Conservation (phyloP, 2,888 invertebrate genomes). For the Tipula unca region DNA sequence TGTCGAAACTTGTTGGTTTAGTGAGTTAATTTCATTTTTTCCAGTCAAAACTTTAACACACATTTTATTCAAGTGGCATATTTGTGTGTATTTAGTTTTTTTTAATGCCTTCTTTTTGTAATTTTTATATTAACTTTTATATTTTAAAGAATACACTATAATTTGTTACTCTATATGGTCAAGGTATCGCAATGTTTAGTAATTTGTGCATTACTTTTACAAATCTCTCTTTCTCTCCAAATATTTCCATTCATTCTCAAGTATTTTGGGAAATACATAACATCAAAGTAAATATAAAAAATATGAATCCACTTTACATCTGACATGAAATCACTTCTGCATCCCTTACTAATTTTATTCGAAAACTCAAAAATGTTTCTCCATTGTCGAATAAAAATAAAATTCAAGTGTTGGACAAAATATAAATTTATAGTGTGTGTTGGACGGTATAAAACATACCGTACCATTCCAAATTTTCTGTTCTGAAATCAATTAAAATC, state of each 20-base stretch:
- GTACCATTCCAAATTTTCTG: background rate
- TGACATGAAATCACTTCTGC: background rate
- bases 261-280: background rate
- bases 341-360: background rate
- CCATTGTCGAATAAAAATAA: background rate
- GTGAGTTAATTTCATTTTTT: too few species aligned
- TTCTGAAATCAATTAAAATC: conserved; percentile 14
- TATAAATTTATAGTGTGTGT: background rate
- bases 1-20: too few species aligned
- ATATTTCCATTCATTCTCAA: background rate
- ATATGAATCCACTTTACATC: background rate
- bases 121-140: too few species aligned
- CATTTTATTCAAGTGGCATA: too few species aligned
- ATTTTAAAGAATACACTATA: too few species aligned
- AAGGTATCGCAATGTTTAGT: too few species aligned
- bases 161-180: too few species aligned
- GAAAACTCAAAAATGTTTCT: background rate
- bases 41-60: too few species aligned
- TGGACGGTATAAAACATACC: background rate
- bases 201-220: background rate
- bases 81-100: too few species aligned
- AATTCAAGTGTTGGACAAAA: background rate
- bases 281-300: background rate
- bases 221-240: background rate
- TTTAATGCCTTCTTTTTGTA: too few species aligned